Evolutionary conservation across 2,113 vertebrate genomes (phyloP), one percentile per base, ranked within the genome.

Genomic region (Pica pica): DNA sequence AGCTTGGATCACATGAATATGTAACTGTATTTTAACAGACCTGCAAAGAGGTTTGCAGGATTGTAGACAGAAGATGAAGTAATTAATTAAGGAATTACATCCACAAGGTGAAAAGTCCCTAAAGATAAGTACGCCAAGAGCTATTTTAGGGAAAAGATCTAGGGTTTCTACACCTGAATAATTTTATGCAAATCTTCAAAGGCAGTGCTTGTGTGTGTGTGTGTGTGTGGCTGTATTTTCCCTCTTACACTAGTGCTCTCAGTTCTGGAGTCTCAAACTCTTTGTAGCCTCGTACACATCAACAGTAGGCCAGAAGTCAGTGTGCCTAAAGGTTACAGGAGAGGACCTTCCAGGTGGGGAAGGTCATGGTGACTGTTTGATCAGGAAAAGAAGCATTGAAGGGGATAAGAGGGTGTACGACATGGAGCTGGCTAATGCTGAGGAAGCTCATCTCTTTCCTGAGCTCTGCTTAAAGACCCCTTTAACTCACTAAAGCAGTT

Each of bases 21-120:
- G 42, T 82, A 96, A 84, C 64, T 90, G 74, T 55, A 79, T 86
- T 63, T 28, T 70, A 94, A 81, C 33, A 93, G 60, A 75, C 49
- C 47, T 85, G 74, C 67, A 83, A 87, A 84, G 92, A 87, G 61
- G n/a, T 67, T 95, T 94, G 33, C 46, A 93, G 57, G 74, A 67
- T n/a, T 83, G 56, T 30, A 85, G 93, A 80, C 47, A 74, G 75
- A 86, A 96, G 44, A 84, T 74, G 60, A 94, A 89, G 46, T 63
- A 81, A 91, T 94, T 96, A 92, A 92, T 93, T 87, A 96, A 85
- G 84, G 81, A 92, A 89, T 96, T 95, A 89, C 57, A 94, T 76
- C 35, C 64, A 74, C n/a, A 86, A 69, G 70, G 77, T 96, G 89
- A 74, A 89, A 95, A 87, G n/a, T 92, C 76, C 30, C 78, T 61